These are phyloP conservation scores for Candoia aspera DNA, from an alignment of 2,113 vertebrate genomes.

Conservation along the genomic window DNA sequence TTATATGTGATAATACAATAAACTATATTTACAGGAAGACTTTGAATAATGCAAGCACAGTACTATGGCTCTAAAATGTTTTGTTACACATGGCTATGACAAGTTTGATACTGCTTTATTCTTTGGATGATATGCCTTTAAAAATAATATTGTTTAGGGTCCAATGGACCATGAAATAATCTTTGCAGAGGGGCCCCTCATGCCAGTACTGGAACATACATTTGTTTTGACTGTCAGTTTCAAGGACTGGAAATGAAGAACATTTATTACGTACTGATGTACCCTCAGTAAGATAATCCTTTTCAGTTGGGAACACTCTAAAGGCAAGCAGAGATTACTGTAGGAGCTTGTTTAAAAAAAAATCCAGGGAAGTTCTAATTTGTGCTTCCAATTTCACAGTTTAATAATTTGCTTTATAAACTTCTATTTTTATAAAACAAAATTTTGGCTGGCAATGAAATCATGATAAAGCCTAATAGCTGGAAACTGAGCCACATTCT, in stretches of 20 bases:
- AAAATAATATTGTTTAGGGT: conserved; percentile 83
- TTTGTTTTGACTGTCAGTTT: conserved; percentile 77
- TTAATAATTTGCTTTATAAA: conserved; percentile 76
- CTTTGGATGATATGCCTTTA: conserved; percentile 74
- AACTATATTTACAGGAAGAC: conserved; percentile 32
- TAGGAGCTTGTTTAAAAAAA: conserved; percentile 54
- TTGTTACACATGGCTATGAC: conserved; percentile 54
- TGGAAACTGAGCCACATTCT: conserved; percentile 43
- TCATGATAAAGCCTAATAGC: conserved; percentile 65
- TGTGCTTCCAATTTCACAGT: conserved; percentile 76
- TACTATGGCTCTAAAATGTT: conserved; percentile 55
- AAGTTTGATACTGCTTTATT: conserved; percentile 58
- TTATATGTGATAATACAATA: not conserved
- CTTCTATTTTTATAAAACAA: conserved; percentile 65
- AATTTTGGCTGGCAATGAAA: conserved; percentile 65
- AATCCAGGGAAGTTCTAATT: conserved; percentile 62
- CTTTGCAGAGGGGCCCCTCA: conserved; percentile 66
- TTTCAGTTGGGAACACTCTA: conserved; percentile 69
- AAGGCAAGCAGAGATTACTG: conserved; percentile 71
- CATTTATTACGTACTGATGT: conserved; percentile 77
- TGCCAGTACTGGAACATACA: conserved; percentile 71
- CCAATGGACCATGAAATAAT: conserved; percentile 83
- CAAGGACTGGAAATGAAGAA: conserved; percentile 76
- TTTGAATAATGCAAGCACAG: conserved; percentile 42
- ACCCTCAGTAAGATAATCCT: conserved; percentile 76